These are phyloP conservation scores for Holothuria glaberrima DNA, from an alignment of 35 echinoderm and acorn worm genomes.

Conservation along the genomic window DNA sequence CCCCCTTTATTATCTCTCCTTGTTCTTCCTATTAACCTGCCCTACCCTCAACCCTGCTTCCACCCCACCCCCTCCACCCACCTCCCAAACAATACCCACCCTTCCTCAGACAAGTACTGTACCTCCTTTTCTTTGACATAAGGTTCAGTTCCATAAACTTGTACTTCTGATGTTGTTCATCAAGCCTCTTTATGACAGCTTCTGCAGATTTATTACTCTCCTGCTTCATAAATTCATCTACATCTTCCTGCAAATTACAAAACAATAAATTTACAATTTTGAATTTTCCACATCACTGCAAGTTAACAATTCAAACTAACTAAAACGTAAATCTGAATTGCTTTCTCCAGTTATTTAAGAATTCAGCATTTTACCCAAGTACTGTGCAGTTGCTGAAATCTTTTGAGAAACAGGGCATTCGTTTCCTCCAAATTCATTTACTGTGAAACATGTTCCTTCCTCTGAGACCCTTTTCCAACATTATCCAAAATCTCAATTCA, in stretches of 20 bases:
- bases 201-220: conserved; percentile 83
- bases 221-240: conserved; percentile 92
- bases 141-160: conserved; percentile 98
- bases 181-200: conserved; percentile 69
- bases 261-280: too few species aligned
- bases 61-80: background rate
- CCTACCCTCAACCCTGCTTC: background rate
- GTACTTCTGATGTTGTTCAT: conserved; percentile 98
- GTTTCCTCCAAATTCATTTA: too few species aligned
- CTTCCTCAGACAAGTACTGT: background rate
- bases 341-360: too few species aligned
- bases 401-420: too few species aligned
- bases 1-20: background rate
- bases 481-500: too few species aligned
- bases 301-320: too few species aligned
- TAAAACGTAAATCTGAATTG: too few species aligned
- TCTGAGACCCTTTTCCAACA: too few species aligned
- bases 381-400: too few species aligned
- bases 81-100: background rate
- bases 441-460: too few species aligned
- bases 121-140: conserved; percentile 94
- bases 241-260: conserved; percentile 97
- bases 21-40: background rate
- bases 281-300: too few species aligned
- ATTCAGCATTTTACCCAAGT: too few species aligned